A percentile compares a stretch with the other conserved stretches of the same genome.
Evolutionary conservation across 2,888 invertebrate species (phyloP).

Genomic region (Steinernema carpocapsae): DNA sequence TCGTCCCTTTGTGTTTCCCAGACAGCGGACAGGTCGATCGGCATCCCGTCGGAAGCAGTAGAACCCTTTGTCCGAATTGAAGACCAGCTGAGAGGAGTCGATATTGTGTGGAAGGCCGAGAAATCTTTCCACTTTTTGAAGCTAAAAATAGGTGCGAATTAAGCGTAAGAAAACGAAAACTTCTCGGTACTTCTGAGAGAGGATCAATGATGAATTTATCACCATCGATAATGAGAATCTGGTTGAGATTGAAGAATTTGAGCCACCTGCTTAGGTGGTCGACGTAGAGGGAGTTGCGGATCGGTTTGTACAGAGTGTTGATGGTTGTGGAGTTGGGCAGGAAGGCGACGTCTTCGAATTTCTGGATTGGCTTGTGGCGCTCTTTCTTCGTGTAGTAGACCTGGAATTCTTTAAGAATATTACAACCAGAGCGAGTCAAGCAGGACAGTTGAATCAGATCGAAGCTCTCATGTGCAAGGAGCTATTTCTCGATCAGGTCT

Average conservation of each 20-base stretch:
- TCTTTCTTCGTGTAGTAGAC: conserved; percentile 64
- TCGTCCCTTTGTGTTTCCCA: conserved; percentile 64
- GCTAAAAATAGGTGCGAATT: conserved; percentile 56
- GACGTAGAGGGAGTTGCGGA: conserved; percentile 84
- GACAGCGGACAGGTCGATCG: conserved; percentile 48
- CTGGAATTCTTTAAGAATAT: conserved; percentile 45
- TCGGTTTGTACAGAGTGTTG: conserved; percentile 68
- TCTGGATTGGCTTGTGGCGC: conserved; percentile 58
- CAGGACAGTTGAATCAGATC: too few species aligned
- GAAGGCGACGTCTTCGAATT: conserved; percentile 71
- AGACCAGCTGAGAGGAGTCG: conserved; percentile 87
- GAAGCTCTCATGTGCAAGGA: too few species aligned
- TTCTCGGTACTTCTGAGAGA: conserved; percentile 76
- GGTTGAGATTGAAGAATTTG: conserved; percentile 86
- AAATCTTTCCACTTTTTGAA: conserved; percentile 85
- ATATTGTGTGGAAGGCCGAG: conserved; percentile 79
- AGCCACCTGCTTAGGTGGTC: conserved; percentile 89
- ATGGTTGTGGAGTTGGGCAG: conserved; percentile 69
- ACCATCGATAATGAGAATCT: conserved; percentile 88
- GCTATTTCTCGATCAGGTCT: too few species aligned
- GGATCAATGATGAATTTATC: conserved; percentile 89
- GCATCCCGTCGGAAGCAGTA: conserved; percentile 76
- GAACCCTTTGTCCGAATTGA: conserved; percentile 94
- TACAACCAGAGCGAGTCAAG: too few species aligned
- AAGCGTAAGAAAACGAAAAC: neutral